Evolutionary conservation across 2,113 vertebrate genomes (phyloP).

Genomic region (Hemiscyllium ocellatum): DNA sequence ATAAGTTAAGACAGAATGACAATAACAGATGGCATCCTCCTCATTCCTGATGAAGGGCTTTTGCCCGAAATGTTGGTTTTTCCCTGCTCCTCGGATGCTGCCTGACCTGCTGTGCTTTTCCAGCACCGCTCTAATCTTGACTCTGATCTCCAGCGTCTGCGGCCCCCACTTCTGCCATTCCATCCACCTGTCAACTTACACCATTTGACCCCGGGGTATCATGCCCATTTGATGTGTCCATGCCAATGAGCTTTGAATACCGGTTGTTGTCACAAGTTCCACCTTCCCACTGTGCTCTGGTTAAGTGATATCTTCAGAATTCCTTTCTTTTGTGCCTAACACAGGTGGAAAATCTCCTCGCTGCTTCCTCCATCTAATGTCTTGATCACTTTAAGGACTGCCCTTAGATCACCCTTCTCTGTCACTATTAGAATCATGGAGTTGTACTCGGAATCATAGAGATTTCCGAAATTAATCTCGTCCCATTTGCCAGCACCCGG

Average conservation of each 20-base stretch:
- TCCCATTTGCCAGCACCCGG: too few species aligned
- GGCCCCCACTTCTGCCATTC: too few species aligned
- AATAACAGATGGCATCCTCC: background rate
- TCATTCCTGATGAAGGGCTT: background rate
- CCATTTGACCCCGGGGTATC: background rate
- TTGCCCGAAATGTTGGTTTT: too few species aligned
- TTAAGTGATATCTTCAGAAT: background rate
- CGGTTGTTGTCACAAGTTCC: too few species aligned
- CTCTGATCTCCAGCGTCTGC: background rate
- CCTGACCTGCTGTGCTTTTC: too few species aligned
- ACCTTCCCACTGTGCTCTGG: background rate
- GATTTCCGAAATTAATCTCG: background rate
- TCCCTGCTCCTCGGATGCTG: too few species aligned
- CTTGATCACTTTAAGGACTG: background rate
- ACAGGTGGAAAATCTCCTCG: background rate
- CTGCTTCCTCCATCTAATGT: background rate
- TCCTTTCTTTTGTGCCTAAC: background rate
- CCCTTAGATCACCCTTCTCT: background rate
- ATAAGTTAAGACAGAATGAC: background rate
- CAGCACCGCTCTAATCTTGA: background rate
- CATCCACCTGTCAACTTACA: too few species aligned
- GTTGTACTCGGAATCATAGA: too few species aligned
- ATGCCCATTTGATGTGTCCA: background rate
- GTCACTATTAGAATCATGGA: background rate
- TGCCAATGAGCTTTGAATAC: background rate